A percentile compares a stretch with the other conserved stretches of the same genome.
These are phyloP conservation scores for Tapirus terrestris DNA, from an alignment of 2,113 vertebrate species.

Conservation along the genomic window DNA sequence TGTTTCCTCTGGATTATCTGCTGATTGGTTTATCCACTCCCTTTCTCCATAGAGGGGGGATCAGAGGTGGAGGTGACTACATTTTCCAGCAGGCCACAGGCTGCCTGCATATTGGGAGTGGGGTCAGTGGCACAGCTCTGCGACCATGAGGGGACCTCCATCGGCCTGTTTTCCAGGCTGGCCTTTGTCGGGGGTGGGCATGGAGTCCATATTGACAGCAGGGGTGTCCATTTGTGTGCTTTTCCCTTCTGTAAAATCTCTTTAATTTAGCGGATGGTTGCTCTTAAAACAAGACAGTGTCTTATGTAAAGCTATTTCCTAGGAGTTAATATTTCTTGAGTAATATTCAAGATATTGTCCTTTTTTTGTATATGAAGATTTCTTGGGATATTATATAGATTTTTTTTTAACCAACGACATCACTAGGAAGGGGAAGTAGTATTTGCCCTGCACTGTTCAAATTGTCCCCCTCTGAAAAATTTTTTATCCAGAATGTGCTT, in stretches of 20 bases:
- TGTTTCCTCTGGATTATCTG: too few relatives aligned
- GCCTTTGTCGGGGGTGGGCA: not conserved
- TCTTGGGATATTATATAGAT: not conserved
- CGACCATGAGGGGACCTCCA: too few relatives aligned
- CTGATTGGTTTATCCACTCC: too few relatives aligned
- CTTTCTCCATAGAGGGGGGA: too few relatives aligned
- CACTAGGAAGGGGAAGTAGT: not conserved
- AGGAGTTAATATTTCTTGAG: not conserved
- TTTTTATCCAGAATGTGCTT: not conserved
- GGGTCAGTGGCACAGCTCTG: too few relatives aligned
- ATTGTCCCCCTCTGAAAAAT: not conserved
- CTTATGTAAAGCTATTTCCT: not conserved
- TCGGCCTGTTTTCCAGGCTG: rapidly evolving
- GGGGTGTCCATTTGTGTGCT: not conserved
- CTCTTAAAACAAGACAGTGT: not conserved
- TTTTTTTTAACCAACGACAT: not conserved
- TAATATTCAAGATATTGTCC: not conserved
- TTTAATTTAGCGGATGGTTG: not conserved
- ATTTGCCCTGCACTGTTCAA: not conserved
- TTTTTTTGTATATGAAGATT: not conserved
- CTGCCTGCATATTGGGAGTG: too few relatives aligned
- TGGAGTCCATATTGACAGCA: rapidly evolving
- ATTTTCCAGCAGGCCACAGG: too few relatives aligned
- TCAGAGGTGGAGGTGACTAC: too few relatives aligned
- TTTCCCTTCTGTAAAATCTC: not conserved